Base-by-base conservation (phyloP, 2,888 invertebrate species). In the Lutraria lutraria region DNA sequence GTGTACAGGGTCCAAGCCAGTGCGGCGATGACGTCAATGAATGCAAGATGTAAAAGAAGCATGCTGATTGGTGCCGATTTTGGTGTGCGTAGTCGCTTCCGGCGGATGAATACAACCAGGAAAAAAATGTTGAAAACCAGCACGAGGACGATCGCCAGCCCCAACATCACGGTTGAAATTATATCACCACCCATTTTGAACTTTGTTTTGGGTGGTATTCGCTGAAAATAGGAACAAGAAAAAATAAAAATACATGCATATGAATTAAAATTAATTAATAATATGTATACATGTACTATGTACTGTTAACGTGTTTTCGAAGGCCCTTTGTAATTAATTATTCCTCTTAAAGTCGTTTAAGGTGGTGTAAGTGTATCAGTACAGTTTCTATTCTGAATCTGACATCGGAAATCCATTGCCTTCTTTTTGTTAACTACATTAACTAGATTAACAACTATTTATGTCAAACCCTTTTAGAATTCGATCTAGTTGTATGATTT, bases 1-100 rank as follows among this genome's bases (percentile, higher is more conserved):
- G 94, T 87, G 13, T 93, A 90, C 0, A 91, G 82, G 8, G 94
- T 92, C 95, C 95, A 95, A 21, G 93, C 82, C 21, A 88, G 21
- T 13, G 92, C 89, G 8, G 92, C 93, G 4, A 94, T 21, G 19
- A 95, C 84, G 82, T 95, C 95, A 13, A 91, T 89, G 12, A 93
- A 76, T 34, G 93, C 91, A 53, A 95, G 82, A 76, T 89, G 90
- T 6, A 91, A 52, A 19, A 87, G 63, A n/a, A 92, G 80, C 29
- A 92, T 87, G 72, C 81, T 84, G n/a, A 91, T 63, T 16, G 93
- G 92, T 43, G 87, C 87, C 15, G 87, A 89, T 4, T 86, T 79
- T 29, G 92, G 87, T 8, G 89, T 93, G 29, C 93, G 86, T 25
- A 93, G 88, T 34, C 92, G 88, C 80, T 88, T 90, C 34, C 93